Evolutionary conservation across 2,113 vertebrate species (phyloP), one percentile per base, ranked within the genome.

Genomic region (Theristicus caerulescens): DNA sequence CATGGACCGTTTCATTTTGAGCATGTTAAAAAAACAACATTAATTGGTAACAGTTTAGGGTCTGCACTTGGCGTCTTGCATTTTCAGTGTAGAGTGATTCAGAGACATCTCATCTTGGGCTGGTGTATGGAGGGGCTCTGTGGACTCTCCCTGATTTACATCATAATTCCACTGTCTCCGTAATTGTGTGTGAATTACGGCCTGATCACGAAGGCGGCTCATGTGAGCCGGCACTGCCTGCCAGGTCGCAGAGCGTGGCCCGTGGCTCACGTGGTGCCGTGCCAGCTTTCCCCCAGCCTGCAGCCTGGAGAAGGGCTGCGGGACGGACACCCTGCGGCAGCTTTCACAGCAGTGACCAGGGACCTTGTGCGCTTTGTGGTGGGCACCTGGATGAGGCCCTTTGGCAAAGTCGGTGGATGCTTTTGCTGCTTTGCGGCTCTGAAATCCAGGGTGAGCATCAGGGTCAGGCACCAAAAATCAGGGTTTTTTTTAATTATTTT

Each of bases 231-330:
- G 44, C 2, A 1, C 62, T 86, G 89, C 38, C 10, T 34, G 76
- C 61, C 44, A 7, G 14, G 55, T 54, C 4, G 5, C 59, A 9
- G 54, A 22, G 21, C 2, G 3, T 17, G 61, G 59, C 44, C 76
- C 1, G 1, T 11, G 0, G 27, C 44, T 70, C 38, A 6, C 0
- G 2, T 31, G 58, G 38, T 0, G 6, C 22, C 1, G 1, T 2
- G 24, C 31, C 54, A 38, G 40, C n/a, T 36, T 36, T 51, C 31
- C 25, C n/a, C 40, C 46, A 20, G 40, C n/a, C 26, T 5, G 29
- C 24, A 66, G 20, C 32, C 57, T 22, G 54, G 74, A 46, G 66
- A 5, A 49, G 18, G 29, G 34, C 70, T 74, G 71, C 1, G 7
- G 77, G 25, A 7, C 1, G 6, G 79, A 25, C 32, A 25, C 31